Conservation (phyloP, 2,888 invertebrate genomes). For the Tenthredo mesomela region DNA sequence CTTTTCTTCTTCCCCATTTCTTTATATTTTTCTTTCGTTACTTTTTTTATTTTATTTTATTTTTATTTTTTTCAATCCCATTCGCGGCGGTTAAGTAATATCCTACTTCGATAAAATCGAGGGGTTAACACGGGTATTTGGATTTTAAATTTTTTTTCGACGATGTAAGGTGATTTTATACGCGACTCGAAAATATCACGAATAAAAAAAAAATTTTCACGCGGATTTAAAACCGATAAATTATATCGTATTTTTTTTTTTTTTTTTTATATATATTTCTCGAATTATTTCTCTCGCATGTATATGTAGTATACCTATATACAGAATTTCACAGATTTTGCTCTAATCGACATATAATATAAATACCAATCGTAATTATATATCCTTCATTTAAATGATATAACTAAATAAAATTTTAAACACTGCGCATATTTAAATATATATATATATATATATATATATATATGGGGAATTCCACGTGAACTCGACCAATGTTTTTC, state of each 20-base stretch:
- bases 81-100: background rate
- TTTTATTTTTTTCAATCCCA: background rate
- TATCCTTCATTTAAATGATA: too few relatives aligned
- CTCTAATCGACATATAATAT: too few relatives aligned
- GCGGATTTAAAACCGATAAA: too few relatives aligned
- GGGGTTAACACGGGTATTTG: background rate
- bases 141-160: background rate
- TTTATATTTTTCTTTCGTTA: background rate
- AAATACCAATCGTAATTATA: background rate
- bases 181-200: background rate
- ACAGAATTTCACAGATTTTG: too few relatives aligned
- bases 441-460: background rate
- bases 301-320: too few relatives aligned
- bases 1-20: background rate
- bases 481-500: too few relatives aligned
- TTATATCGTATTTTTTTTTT: too few relatives aligned
- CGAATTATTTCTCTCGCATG: too few relatives aligned
- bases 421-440: background rate
- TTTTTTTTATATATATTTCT: too few relatives aligned
- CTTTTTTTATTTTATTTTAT: background rate
- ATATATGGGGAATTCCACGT: too few relatives aligned
- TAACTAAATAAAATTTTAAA: background rate
- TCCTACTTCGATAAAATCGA: background rate
- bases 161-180: background rate
- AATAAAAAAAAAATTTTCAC: too few relatives aligned